Evolutionary conservation across 2,797 vertebrate genomes (phyloP).

Genomic region (Rachycentron canadum): DNA sequence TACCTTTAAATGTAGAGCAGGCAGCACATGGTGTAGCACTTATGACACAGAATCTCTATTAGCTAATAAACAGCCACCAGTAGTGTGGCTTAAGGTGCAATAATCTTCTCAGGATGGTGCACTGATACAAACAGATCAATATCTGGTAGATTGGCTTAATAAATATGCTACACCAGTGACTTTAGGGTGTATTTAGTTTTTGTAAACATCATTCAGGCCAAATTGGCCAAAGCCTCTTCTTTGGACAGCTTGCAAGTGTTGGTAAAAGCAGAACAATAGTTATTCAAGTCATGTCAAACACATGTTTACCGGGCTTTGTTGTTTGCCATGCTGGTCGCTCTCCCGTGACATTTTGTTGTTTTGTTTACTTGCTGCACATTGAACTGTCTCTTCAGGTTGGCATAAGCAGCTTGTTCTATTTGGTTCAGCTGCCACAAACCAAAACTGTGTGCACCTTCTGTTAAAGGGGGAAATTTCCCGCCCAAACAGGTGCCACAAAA

Average conservation of each 20-base stretch:
- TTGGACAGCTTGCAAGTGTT: neutral
- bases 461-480: neutral
- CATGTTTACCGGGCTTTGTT: neutral
- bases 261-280: neutral
- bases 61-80: slow-evolving; percentile 6
- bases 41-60: slow-evolving; percentile 8
- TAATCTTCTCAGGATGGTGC: neutral
- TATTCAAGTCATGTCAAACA: slow-evolving; percentile 7
- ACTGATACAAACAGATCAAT: neutral
- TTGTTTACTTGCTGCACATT: slow-evolving; percentile 30
- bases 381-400: slow-evolving; percentile 20
- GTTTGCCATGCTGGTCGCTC: neutral
- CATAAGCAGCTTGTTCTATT: neutral
- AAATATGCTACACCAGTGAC: neutral
- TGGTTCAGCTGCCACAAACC: neutral
- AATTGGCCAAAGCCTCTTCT: neutral
- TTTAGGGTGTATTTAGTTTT: neutral
- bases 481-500: neutral
- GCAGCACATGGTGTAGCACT: neutral
- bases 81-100: neutral
- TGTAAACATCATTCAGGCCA: slow-evolving; percentile 7
- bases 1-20: neutral
- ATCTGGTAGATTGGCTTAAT: neutral
- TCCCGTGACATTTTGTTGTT: slow-evolving; percentile 11
- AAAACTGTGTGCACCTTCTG: neutral